Base-by-base conservation (phyloP, 64 coral and sea anemone genomes). In the Orbicella faveolata region DNA sequence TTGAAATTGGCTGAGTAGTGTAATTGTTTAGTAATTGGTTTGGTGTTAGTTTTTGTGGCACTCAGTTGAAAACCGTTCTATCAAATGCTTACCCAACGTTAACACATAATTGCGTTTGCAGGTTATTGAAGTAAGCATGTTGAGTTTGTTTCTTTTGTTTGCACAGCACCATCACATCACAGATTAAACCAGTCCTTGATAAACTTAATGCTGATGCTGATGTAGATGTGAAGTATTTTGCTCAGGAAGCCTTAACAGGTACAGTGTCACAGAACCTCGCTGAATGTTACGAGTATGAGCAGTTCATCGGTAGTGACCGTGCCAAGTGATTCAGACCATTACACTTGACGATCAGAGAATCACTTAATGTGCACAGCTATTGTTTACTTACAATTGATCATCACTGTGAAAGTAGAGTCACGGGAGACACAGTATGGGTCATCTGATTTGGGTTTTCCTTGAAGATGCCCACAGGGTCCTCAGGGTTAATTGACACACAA, bases 171-270 rank as follows among this genome's bases (percentile, higher is more conserved):
- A 95, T 99, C 81, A 86, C 93, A 80, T 79, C 87, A 52, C 97
- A 99, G 78, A 93, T 99, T 36, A 99, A 96, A 81, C 97, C 97
- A 25, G 92, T 92, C 64, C 76, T 99, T 52, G 97, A 99, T 67
- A 99, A 99, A 88, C 89, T 99, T 39, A 96, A 99, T 61, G 88
- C 88, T 19, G 97, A 99, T 61, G 3, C 79, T 59, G 97, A 99
- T 90, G 88, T 93, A 15, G 97, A 99, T 87, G 97, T 99, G 72
- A 99, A 99, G 81, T 99, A 99, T 89, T 99, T 88, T 78, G 97
- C 97, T n/a, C 97, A 99, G 79, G 97, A 99, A 89, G 97, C 97
- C 52, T 81, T 99, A 41, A 99, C 97, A 99, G 97, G 97, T 92
- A 77, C 2, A 9, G 13, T 36, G 30, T 61, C 4, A 36, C 16